Conservation (phyloP, 2,797 vertebrate species). For the Nannoperca obscura region DNA sequence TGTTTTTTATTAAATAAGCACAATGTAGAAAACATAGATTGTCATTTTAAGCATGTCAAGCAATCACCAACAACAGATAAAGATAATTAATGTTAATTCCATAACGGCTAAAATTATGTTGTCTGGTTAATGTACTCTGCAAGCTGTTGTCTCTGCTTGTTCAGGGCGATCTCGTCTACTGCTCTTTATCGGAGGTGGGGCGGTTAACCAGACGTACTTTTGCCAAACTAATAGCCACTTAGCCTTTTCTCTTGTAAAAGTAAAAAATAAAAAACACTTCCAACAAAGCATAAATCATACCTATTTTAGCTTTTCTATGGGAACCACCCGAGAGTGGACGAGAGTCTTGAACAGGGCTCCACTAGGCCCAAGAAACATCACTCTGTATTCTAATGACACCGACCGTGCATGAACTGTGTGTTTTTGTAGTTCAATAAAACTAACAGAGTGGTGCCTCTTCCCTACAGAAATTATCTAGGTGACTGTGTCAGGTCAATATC, state of each 20-base stretch:
- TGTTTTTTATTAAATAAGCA: not conserved
- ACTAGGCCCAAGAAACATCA: not conserved
- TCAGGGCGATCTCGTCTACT: not conserved
- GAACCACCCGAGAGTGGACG: not conserved
- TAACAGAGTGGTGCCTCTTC: conserved; percentile 8
- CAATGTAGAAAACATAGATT: not conserved
- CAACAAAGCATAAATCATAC: conserved; percentile 13
- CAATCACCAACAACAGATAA: not conserved
- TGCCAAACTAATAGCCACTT: conserved; percentile 1
- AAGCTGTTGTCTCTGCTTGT: not conserved
- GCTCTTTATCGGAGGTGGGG: not conserved
- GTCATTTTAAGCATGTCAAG: not conserved
- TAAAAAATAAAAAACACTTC: not conserved
- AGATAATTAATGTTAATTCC: not conserved
- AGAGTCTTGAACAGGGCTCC: not conserved
- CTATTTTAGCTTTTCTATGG: not conserved
- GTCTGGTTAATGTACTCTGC: not conserved
- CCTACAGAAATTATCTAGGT: not conserved
- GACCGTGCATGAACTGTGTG: not conserved
- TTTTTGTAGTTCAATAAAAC: conserved; percentile 10
- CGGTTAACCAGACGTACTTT: not conserved
- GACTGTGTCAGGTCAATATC: not conserved
- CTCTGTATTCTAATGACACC: not conserved
- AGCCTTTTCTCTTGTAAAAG: conserved; percentile 13
- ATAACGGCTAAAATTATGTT: not conserved